These are phyloP conservation scores for Melanargia galathea DNA, from an alignment of 2,888 invertebrate species.

Conservation along the genomic window DNA sequence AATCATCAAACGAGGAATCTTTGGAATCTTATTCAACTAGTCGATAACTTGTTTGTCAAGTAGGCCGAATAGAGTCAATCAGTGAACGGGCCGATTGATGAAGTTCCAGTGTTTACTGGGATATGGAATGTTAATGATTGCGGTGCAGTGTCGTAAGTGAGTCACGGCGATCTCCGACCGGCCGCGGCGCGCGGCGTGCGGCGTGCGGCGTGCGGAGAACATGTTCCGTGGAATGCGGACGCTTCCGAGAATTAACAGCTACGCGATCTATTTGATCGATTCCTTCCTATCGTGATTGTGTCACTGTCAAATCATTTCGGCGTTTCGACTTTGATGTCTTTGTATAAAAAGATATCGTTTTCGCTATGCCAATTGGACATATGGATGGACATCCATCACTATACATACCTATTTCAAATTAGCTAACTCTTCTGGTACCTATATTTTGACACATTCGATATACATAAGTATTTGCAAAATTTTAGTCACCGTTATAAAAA, in stretches of 20 bases:
- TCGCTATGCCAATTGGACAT: background rate
- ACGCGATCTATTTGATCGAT: slow-evolving; percentile 52
- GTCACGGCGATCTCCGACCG: slow-evolving; percentile 56
- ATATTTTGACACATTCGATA: background rate
- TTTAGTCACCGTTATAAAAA: background rate
- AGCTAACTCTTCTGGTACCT: background rate
- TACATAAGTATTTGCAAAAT: background rate
- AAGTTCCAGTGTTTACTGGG: slow-evolving; percentile 55
- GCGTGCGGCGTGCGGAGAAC: no score
- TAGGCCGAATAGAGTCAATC: slow-evolving; percentile 50
- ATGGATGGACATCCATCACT: background rate
- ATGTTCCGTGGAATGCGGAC: slow-evolving; percentile 76
- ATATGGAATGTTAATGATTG: slow-evolving; percentile 69
- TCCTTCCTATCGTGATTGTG: slow-evolving; percentile 46
- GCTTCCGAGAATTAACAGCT: slow-evolving; percentile 64
- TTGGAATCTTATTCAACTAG: slow-evolving; percentile 45
- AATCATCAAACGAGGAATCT: slow-evolving; percentile 31
- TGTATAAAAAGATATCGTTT: slow-evolving; percentile 22
- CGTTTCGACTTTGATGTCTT: slow-evolving; percentile 32
- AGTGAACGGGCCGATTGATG: slow-evolving; percentile 51
- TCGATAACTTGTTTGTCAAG: slow-evolving; percentile 56
- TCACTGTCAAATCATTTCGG: slow-evolving; percentile 45
- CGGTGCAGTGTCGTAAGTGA: slow-evolving; percentile 73
- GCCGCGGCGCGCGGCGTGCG: no score
- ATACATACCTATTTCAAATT: background rate